Evolutionary conservation across 1,140 invertebrate species (phyloP).

Genomic region (Pachypeltis micranthus): DNA sequence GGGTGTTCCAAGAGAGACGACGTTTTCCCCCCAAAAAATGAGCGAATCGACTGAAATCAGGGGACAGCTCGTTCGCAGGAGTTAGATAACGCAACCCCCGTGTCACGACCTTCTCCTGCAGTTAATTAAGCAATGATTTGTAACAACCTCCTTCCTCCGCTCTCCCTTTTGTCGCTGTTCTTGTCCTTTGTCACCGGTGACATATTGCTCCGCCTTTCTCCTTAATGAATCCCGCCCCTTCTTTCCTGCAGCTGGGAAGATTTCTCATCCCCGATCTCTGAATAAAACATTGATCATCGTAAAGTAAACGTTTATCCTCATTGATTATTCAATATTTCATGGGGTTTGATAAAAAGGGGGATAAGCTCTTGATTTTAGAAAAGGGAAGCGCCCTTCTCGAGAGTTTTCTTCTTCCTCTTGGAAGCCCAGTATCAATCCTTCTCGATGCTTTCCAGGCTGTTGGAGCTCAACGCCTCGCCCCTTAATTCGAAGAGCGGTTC

Average conservation of each 20-base stretch:
- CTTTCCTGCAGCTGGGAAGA: background rate
- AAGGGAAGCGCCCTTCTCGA: background rate
- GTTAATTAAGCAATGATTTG: background rate
- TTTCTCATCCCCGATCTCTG: background rate
- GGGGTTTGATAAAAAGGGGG: background rate
- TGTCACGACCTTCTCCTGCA: background rate
- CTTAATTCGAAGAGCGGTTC: too few species aligned
- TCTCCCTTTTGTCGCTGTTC: background rate
- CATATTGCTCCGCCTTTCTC: background rate
- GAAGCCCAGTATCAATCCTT: too few species aligned
- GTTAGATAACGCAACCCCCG: too few species aligned
- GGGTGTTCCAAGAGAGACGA: too few species aligned
- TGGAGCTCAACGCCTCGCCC: too few species aligned
- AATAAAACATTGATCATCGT: background rate
- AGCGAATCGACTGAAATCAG: too few species aligned
- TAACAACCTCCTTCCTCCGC: background rate
- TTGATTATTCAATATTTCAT: background rate
- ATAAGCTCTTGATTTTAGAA: background rate
- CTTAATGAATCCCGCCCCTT: background rate
- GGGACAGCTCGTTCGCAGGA: too few species aligned
- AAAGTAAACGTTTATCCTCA: background rate
- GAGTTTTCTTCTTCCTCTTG: too few species aligned
- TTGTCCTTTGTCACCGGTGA: background rate
- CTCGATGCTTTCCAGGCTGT: too few species aligned
- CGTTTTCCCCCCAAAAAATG: too few species aligned